Evolutionary conservation across 2,113 vertebrate genomes (phyloP).

Genomic region (Gambusia affinis): DNA sequence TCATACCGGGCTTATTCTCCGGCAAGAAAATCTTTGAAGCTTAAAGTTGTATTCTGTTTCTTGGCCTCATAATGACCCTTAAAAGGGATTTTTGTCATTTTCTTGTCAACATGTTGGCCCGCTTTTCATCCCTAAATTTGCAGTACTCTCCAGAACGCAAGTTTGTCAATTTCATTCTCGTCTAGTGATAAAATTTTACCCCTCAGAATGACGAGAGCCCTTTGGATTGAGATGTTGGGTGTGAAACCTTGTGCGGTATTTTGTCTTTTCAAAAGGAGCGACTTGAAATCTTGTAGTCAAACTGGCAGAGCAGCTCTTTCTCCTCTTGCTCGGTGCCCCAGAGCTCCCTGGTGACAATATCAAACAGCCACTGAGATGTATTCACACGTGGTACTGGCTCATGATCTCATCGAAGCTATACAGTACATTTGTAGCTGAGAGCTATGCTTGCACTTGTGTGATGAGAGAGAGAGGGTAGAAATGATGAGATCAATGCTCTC

Average conservation of each 20-base stretch:
- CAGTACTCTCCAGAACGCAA: background rate
- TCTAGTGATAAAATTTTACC: background rate
- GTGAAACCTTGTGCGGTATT: constrained; percentile 12
- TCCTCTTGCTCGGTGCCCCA: constrained; percentile 29
- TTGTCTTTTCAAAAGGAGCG: constrained; percentile 26
- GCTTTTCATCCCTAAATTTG: background rate
- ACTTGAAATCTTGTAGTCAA: constrained; percentile 35
- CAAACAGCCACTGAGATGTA: constrained; percentile 58
- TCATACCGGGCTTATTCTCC: background rate
- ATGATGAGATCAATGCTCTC: constrained; percentile 51
- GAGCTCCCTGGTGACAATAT: constrained; percentile 56
- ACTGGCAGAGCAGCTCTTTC: constrained; percentile 35
- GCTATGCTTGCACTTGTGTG: constrained; percentile 6
- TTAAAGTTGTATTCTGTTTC: too few species aligned
- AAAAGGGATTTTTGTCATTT: background rate
- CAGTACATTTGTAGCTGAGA: constrained; percentile 24
- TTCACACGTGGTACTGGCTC: constrained; percentile 51
- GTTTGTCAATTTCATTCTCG: background rate
- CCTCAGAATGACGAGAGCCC: constrained; percentile 16
- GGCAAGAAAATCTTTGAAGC: background rate
- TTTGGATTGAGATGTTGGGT: constrained; percentile 23
- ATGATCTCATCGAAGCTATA: constrained; percentile 51
- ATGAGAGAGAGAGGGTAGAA: constrained; percentile 38
- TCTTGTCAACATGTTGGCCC: background rate
- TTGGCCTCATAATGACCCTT: background rate